These are phyloP conservation scores for Tholera decimalis DNA, from an alignment of 2,888 invertebrate species.

Conservation along the genomic window DNA sequence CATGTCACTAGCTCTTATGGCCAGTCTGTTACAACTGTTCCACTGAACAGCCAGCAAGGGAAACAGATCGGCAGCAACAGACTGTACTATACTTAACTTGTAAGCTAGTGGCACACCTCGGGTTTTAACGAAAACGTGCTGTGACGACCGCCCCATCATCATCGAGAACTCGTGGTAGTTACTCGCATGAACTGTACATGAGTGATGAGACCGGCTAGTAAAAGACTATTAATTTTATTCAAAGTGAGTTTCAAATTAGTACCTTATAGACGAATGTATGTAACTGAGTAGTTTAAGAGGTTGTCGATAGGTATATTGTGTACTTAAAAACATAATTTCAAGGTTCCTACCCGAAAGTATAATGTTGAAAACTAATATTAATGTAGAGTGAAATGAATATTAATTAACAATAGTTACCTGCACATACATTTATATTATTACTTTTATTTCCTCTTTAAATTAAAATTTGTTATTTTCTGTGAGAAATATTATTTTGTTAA, in stretches of 20 bases:
- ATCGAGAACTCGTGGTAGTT: conserved; percentile 32
- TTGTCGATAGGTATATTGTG: conserved; percentile 71
- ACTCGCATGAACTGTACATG: conserved; percentile 39
- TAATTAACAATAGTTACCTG: conserved; percentile 82
- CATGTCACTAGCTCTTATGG: conserved; percentile 9
- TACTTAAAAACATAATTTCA: conserved; percentile 78
- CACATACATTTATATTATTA: conserved; percentile 65
- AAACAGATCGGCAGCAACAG: conserved; percentile 9
- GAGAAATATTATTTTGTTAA: conserved; percentile 14
- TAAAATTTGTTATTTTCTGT: conserved; percentile 16
- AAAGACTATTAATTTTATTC: conserved; percentile 65
- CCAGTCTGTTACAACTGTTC: conserved; percentile 2
- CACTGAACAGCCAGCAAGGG: conserved; percentile 5
- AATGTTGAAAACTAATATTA: conserved; percentile 75
- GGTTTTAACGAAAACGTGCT: conserved; percentile 71
- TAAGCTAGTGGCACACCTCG: conserved; percentile 19
- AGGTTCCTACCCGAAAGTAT: conserved; percentile 89
- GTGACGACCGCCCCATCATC: conserved; percentile 67
- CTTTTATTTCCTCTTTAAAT: conserved; percentile 33
- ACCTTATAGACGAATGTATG: conserved; percentile 76
- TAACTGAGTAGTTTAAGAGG: conserved; percentile 71
- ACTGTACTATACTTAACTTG: conserved; percentile 2
- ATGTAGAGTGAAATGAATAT: conserved; percentile 76
- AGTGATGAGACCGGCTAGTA: conserved; percentile 40
- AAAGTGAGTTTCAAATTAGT: conserved; percentile 74